Evolutionary conservation across 2,888 invertebrate genomes (phyloP).

Genomic region (Xanthorhoe designata): DNA sequence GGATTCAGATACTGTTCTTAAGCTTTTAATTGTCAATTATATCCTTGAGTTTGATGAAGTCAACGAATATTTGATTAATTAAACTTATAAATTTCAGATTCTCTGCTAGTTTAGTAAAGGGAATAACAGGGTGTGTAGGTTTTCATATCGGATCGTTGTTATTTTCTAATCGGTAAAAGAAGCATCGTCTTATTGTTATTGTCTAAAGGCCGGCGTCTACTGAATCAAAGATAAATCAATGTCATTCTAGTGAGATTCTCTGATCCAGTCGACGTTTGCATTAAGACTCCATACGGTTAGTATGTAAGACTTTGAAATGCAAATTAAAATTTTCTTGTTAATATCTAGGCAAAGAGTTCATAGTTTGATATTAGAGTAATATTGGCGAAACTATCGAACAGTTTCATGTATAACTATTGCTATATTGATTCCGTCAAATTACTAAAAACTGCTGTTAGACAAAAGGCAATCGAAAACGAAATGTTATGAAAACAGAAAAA

Average conservation of each 20-base stretch:
- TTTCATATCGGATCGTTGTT: slow-evolving; percentile 45
- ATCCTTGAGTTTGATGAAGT: too few species aligned
- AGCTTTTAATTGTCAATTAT: too few species aligned
- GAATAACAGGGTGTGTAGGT: slow-evolving; percentile 69
- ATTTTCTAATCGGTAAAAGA: slow-evolving; percentile 49
- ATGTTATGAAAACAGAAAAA: not conserved
- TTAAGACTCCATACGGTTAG: slow-evolving; percentile 8
- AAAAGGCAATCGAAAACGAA: slow-evolving; percentile 1
- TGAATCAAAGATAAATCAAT: slow-evolving; percentile 3
- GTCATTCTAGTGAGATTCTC: not conserved
- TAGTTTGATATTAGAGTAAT: slow-evolving; percentile 40
- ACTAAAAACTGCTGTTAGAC: not conserved
- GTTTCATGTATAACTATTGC: slow-evolving; percentile 34
- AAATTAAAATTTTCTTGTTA: slow-evolving; percentile 39
- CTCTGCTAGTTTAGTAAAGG: slow-evolving; percentile 47
- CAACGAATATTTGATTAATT: not conserved
- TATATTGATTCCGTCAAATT: not conserved
- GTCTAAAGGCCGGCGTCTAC: slow-evolving; percentile 49
- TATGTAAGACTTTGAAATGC: slow-evolving; percentile 33
- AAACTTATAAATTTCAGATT: slow-evolving; percentile 24
- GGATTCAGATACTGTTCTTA: too few species aligned
- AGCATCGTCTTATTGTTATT: slow-evolving; percentile 58
- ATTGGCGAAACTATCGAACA: slow-evolving; percentile 37
- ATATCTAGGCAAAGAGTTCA: slow-evolving; percentile 35
- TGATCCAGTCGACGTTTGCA: slow-evolving; percentile 12